Evolutionary conservation across 2,797 vertebrate species (phyloP), one percentile per base, ranked within the genome.

Genomic region (Acridotheres tristis): DNA sequence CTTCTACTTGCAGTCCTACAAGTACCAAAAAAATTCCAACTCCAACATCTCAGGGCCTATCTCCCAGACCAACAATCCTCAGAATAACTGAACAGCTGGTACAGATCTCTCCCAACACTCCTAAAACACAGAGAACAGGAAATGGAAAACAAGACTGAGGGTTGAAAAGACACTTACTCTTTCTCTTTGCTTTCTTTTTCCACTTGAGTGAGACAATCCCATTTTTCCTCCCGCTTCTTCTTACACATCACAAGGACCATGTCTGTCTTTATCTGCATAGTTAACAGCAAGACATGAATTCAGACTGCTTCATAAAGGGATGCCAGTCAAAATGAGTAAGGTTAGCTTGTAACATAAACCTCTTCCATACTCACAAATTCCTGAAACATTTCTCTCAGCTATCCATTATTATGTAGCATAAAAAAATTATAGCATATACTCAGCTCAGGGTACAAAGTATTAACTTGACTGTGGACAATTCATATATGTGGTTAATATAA

Each of bases 161-260:
- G 29, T 6, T 76, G 23, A 73, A 85, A 66, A 54, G 10, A 88
- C 58, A 98, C 99, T 98, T 96, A 99, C 99, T 99, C 99, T 97
- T 99, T 99, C n/a, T 99, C 99, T 97, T 99, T 99, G 14, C 98
- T 98, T 94, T 98, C 98, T 95, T 99, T 99, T 89, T 99, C 99
- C 94, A 99, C 98, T 86, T 98, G 98, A 77, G 99, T 99, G 88
- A 99, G 97, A 92, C 98, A 99, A 8, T 99, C 99, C 99, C 99
- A 99, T 93, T 98, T 99, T 94, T 99, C 98, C 79, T 98, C 96
- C 3, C 96, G 85, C 95, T 98, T 98, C 98, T 99, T 99, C 97
- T 98, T 99, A 96, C 99, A 99, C 98, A 99, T 98, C 90, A 99
- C 84, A 59, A 99, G 97, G 73, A 99, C 91, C 97, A 98, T 99